Base-by-base conservation (phyloP, 2,113 vertebrate genomes). In the Edolisoma coerulescens region DNA sequence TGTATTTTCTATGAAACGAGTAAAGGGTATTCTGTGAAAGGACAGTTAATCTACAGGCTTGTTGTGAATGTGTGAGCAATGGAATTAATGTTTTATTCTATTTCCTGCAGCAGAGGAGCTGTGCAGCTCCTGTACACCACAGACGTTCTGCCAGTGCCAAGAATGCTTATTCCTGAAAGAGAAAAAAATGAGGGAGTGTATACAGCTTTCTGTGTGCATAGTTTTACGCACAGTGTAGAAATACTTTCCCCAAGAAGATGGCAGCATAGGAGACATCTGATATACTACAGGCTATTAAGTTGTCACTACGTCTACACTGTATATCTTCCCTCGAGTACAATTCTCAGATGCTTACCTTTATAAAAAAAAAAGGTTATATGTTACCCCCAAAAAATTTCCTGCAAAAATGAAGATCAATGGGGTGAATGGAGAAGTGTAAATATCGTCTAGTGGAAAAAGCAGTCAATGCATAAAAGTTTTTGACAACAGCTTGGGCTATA, bases 271-370 rank as follows among this genome's bases (percentile, higher is more conserved):
- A 97, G 93, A 90, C 88, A 82, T 82, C 84, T 96, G 95, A 96
- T 92, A 96, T 94, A 97, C 90, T 95, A 61, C 89, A 90, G 60
- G 83, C 93, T 94, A 96, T 96, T 95, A 96, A 96, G 83, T 90
- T 96, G 96, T 95, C 96, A 95, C 92, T 94, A 94, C 19, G 14
- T 74, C 60, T 90, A 76, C 45, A 26, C 65, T 69, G 80, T 97
- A 57, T 75, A 93, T 95, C 83, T 95, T 95, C 96, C 96, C 96
- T 53, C 0, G 57, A 94, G 96, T 95, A 73, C 86, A 95, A 90
- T 94, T 92, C 86, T 41, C 67, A 65, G 83, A 94, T 95, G 90
- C 84, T 97, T 92, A 82, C 93, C 76, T 94, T 91, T 96, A 39
- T 28, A 5, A 22, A 60, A 82, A 9, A 47, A 5, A 53, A 94